Conservation (phyloP, 1,140 invertebrate species). For the Catajapyx aquilonaris region DNA sequence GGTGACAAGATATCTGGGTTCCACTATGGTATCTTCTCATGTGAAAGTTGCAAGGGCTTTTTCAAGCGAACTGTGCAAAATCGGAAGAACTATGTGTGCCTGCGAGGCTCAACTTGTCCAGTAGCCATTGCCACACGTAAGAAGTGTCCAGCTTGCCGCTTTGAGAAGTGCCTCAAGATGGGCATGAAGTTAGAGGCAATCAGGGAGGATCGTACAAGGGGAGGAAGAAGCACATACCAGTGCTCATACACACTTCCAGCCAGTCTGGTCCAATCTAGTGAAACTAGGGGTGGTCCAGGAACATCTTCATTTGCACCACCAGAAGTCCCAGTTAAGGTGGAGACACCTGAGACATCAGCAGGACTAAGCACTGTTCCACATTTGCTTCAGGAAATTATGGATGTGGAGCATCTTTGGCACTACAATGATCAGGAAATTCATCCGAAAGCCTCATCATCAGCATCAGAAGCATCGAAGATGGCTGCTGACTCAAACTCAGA, state of each 20-base stretch:
- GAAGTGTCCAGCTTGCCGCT: slow-evolving; percentile 92
- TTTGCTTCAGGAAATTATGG: slow-evolving; percentile 64
- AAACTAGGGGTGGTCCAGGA: slow-evolving; percentile 14
- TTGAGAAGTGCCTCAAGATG: slow-evolving; percentile 84
- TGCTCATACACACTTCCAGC: slow-evolving; percentile 71
- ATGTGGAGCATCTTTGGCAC: slow-evolving; percentile 83
- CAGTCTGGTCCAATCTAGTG: slow-evolving; percentile 32
- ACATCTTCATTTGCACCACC: slow-evolving; percentile 6
- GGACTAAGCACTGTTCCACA: slow-evolving; percentile 5
- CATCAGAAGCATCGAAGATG: slow-evolving; percentile 21
- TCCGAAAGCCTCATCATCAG: slow-evolving; percentile 8
- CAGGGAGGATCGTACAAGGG: slow-evolving; percentile 77
- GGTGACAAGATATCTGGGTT: slow-evolving; percentile 88
- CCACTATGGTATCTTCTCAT: slow-evolving; percentile 91
- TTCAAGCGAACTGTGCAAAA: slow-evolving; percentile 97
- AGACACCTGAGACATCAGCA: slow-evolving; percentile 9
- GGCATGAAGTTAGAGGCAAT: slow-evolving; percentile 97
- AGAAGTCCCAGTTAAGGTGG: slow-evolving; percentile 13
- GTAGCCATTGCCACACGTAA: slow-evolving; percentile 82
- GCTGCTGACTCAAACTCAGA: slow-evolving; percentile 39
- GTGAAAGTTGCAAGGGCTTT: slow-evolving; percentile 94
- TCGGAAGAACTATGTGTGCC: slow-evolving; percentile 86
- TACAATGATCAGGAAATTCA: slow-evolving; percentile 40
- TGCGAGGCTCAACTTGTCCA: slow-evolving; percentile 72
- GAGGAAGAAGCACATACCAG: slow-evolving; percentile 86